Conservation (phyloP, 2,888 invertebrate species). For the Xestia c-nigrum region DNA sequence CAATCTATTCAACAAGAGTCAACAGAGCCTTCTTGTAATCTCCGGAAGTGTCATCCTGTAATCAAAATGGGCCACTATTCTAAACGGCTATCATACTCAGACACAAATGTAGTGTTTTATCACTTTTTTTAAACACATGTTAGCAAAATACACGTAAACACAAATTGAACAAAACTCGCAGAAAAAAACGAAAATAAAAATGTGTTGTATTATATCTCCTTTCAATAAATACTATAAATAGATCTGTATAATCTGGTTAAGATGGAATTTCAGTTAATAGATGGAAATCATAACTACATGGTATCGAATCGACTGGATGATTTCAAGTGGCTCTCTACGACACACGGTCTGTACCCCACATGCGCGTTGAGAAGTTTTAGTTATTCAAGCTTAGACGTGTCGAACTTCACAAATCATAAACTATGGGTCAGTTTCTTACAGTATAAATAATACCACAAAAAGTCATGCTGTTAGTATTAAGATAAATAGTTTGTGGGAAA, state of each 20-base stretch:
- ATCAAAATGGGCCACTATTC: conserved; percentile 85
- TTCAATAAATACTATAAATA: conserved; percentile 67
- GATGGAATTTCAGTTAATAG: conserved; percentile 55
- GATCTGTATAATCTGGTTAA: conserved; percentile 81
- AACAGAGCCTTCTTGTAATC: conserved; percentile 98
- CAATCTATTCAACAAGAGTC: conserved; percentile 93
- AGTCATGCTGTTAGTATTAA: conserved; percentile 63
- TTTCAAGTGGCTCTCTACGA: conserved; percentile 41
- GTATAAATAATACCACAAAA: conserved; percentile 49
- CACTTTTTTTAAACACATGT: conserved; percentile 56
- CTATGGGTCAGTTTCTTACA: conserved; percentile 66
- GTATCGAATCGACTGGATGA: conserved; percentile 44
- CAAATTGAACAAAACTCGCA: conserved; percentile 50
- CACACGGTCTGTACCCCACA: conserved; percentile 51
- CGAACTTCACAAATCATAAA: conserved; percentile 55
- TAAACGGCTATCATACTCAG: conserved; percentile 72
- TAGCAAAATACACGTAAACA: conserved; percentile 63
- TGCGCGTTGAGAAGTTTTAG: conserved; percentile 54
- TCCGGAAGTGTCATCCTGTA: conserved; percentile 97
- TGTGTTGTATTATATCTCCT: conserved; percentile 33
- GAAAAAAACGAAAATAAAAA: conserved; percentile 39
- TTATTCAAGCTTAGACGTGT: conserved; percentile 59
- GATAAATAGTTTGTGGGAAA: conserved; percentile 50
- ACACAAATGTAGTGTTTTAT: conserved; percentile 53
- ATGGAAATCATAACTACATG: conserved; percentile 41